phyloP scores from a whole-genome alignment of 1,140 invertebrate species.

The Gryon sp. region DNA sequence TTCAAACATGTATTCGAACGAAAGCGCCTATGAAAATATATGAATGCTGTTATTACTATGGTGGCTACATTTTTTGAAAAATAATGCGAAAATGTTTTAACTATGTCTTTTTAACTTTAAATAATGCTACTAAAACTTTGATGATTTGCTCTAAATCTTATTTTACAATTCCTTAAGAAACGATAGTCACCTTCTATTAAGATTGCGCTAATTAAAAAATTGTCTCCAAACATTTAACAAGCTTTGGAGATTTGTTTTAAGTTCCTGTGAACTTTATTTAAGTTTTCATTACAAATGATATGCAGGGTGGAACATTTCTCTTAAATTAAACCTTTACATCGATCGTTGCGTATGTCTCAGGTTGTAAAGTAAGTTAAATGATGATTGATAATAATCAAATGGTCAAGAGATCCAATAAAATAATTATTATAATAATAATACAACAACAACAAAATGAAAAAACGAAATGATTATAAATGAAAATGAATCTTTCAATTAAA shows the following conservation, averaged over 20 bases:
- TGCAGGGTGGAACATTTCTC: slow-evolving; percentile 62
- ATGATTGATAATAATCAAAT: slow-evolving; percentile 72
- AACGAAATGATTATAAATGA: slow-evolving; percentile 51
- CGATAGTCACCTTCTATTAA: no score
- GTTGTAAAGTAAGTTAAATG: slow-evolving; percentile 77
- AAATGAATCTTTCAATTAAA: slow-evolving; percentile 47
- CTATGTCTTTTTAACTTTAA: no score
- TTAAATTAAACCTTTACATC: slow-evolving; percentile 71
- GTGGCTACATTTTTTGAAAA: no score
- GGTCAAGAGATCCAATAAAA: slow-evolving; percentile 48
- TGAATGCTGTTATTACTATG: no score
- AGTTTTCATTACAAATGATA: neutral
- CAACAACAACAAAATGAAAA: no score
- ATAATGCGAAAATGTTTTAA: neutral
- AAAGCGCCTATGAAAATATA: no score
- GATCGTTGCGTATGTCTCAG: slow-evolving; percentile 73
- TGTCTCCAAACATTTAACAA: neutral
- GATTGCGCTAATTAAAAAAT: no score
- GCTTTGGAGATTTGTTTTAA: neutral
- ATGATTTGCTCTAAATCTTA: no score
- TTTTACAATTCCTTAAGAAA: no score
- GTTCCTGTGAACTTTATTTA: slow-evolving; percentile 3
- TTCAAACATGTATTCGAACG: slow-evolving; percentile 24
- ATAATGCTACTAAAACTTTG: no score
- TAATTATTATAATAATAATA: no score